Percentiles rank a stretch among this genome's conserved stretches.
phyloP scores from a whole-genome alignment of 2,113 vertebrate species.

The Synodontis membranacea region DNA sequence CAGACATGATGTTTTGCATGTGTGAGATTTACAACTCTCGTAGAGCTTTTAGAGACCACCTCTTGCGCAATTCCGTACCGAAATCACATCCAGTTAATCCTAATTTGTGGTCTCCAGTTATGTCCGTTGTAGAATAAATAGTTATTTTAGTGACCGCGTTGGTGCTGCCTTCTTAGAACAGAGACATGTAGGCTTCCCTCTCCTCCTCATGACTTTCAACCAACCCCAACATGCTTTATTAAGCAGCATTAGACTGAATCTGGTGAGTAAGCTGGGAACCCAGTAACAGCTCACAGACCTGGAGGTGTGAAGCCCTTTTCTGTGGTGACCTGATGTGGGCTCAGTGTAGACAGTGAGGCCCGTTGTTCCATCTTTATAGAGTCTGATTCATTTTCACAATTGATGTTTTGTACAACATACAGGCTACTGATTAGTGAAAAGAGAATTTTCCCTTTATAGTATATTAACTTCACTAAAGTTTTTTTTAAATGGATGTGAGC shows the following conservation, averaged over 20 bases:
- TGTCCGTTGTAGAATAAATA: background rate
- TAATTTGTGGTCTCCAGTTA: background rate
- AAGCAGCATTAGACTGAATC: constrained; percentile 19
- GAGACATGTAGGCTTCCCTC: background rate
- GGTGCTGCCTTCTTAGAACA: background rate
- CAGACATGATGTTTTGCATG: background rate
- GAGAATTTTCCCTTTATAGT: background rate
- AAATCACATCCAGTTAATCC: too few species aligned
- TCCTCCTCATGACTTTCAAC: background rate
- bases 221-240: constrained; percentile 23
- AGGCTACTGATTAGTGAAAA: background rate
- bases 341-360: constrained; percentile 1
- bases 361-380: background rate
- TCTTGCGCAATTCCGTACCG: too few species aligned
- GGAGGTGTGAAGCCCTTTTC: constrained; percentile 24
- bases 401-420: background rate
- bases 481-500: background rate
- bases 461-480: background rate
- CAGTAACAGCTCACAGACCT: background rate
- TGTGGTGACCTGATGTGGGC: constrained; percentile 10
- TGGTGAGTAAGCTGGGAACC: constrained; percentile 9
- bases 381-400: background rate
- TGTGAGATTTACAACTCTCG: background rate
- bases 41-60: background rate
- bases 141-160: background rate